Base-by-base conservation (phyloP, 2,797 vertebrate genomes). In the Mallotus villosus region DNA sequence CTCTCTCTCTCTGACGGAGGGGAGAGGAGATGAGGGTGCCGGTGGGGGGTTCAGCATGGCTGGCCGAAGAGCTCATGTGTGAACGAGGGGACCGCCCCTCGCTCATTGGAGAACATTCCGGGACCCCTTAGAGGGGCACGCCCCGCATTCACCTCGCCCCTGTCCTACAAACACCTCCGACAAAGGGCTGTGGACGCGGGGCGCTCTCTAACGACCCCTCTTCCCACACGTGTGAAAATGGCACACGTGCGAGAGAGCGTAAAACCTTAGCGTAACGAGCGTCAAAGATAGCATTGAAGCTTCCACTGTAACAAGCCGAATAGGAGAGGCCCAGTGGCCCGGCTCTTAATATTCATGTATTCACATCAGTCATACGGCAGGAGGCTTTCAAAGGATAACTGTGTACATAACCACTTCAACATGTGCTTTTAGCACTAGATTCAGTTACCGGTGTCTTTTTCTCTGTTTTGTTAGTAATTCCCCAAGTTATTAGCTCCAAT, bases 11-110 rank as follows among this genome's bases (percentile, higher is more conserved):
- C 59, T 64, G 59, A 14, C 46, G 69, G 76, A 76, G 72, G 78
- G 80, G 83, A 58, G 27, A 64, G 63, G 76, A 85, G 74, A 87
- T 82, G 83, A 84, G 86, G 85, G 85, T 83, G 49, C 12, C 71
- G 67, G 32, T 29, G 4, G 7, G 51, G 80, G 87, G 88, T 92
- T 92, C 81, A 83, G 92, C 92, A 88, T 94, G 91, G 90, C 85
- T 92, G 85, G 86, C 90, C 90, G 32, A 89, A 77, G 86, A 91
- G 85, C 87, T 91, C 88, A 91, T 88, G 90, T 93, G 90, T 92
- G 90, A 93, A 91, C 82, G 25, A n/a, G 78, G 79, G 81, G 81
- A 90, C 89, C 90, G 90, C 91, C 90, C 82, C 86, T 85, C 74
- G 81, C 86, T 88, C 85, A 83, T 91, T 92, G 87, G 86, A 83